These are phyloP conservation scores for Machimus rusticus DNA, from an alignment of 2,888 invertebrate genomes.

Conservation along the genomic window DNA sequence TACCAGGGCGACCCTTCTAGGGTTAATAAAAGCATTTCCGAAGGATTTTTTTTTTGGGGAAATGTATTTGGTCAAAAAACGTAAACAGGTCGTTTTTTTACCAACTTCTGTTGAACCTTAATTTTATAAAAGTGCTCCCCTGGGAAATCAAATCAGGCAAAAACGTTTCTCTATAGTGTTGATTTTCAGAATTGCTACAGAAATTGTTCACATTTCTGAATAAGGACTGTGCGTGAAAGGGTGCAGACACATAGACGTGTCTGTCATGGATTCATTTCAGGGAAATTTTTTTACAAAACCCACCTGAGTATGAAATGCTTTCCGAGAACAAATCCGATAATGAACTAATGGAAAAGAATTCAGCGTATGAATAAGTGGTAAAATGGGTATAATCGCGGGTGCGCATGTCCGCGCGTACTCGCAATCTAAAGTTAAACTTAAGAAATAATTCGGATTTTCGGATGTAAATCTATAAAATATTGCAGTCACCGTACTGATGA, in stretches of 20 bases:
- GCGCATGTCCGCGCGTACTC: constrained; percentile 8
- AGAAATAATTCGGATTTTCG: background rate
- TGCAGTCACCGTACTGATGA: background rate
- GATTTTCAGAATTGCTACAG: background rate
- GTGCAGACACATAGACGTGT: background rate
- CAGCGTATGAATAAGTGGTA: background rate
- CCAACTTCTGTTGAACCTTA: background rate
- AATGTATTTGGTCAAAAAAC: background rate
- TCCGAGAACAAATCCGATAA: background rate
- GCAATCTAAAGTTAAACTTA: constrained; percentile 13
- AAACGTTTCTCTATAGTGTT: background rate
- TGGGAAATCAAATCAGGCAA: constrained; percentile 9
- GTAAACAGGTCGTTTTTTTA: background rate
- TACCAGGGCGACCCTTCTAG: background rate
- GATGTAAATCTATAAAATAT: constrained; percentile 5
- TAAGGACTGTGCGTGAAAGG: background rate
- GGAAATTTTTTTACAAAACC: background rate
- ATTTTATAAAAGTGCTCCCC: background rate
- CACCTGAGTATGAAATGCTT: background rate
- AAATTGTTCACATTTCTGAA: background rate
- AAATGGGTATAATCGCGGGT: background rate
- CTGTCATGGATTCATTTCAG: background rate
- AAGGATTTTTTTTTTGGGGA: background rate
- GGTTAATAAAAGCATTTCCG: background rate
- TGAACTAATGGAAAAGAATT: background rate